These are phyloP conservation scores for Miichthys miiuy DNA, from an alignment of 2,797 vertebrate genomes.

Conservation along the genomic window DNA sequence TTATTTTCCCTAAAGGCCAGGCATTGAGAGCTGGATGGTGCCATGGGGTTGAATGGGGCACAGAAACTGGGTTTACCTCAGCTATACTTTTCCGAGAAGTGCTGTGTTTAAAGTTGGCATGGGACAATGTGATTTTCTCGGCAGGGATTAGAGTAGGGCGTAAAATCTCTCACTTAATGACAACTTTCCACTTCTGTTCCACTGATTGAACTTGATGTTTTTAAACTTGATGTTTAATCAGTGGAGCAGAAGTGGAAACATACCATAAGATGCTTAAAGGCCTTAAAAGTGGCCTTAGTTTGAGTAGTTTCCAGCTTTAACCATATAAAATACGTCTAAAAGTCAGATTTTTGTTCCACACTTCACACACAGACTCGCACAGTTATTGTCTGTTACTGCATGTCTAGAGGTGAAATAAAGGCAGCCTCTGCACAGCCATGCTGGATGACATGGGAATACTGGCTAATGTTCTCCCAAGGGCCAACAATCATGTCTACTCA, in stretches of 20 bases:
- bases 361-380: background rate
- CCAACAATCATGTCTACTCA: slow-evolving; percentile 15
- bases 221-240: no score
- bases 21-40: slow-evolving; percentile 17
- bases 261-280: background rate
- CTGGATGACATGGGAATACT: slow-evolving; percentile 45
- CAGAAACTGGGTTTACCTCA: slow-evolving; percentile 56
- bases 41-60: slow-evolving; percentile 22
- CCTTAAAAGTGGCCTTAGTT: slow-evolving; percentile 30
- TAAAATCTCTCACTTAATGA: slow-evolving; percentile 39
- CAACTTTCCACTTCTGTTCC: slow-evolving; percentile 55
- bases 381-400: background rate
- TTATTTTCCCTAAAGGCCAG: slow-evolving; percentile 52
- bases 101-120: slow-evolving; percentile 35
- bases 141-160: slow-evolving; percentile 49
- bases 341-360: background rate
- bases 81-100: slow-evolving; percentile 60
- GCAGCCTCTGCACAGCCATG: slow-evolving; percentile 22
- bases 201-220: slow-evolving; percentile 42
- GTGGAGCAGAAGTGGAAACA: background rate
- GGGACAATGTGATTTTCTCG: slow-evolving; percentile 57
- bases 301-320: slow-evolving; percentile 27
- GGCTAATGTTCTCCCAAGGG: slow-evolving; percentile 30
- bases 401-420: slow-evolving; percentile 31
- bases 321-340: slow-evolving; percentile 8